These are phyloP conservation scores for Aplochiton taeniatus DNA, from an alignment of 2,797 vertebrate species.

Conservation along the genomic window DNA sequence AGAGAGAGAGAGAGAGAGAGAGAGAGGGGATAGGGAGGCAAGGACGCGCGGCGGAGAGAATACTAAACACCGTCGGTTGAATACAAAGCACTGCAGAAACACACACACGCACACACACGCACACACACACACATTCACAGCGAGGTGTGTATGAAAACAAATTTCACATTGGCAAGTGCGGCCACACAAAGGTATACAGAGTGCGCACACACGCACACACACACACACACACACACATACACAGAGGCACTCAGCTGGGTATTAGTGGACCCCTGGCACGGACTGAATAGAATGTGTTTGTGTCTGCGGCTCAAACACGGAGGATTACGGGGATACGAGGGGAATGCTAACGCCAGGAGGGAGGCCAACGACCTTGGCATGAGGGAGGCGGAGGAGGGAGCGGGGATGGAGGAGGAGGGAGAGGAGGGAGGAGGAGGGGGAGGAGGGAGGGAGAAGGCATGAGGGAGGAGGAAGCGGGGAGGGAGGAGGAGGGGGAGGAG, in stretches of 20 bases:
- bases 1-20: not conserved
- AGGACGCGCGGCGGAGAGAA: slow-evolving; percentile 70
- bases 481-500: slow-evolving; percentile 20
- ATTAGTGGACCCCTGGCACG: slow-evolving; percentile 65
- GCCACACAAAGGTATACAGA: not conserved
- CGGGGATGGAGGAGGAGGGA: not conserved
- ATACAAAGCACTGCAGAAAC: slow-evolving; percentile 60
- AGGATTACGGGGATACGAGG: slow-evolving; percentile 73
- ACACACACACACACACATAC: slow-evolving; percentile 46
- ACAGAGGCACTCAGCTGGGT: slow-evolving; percentile 36
- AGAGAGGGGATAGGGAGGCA: slow-evolving; percentile 60
- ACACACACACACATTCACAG: slow-evolving; percentile 1
- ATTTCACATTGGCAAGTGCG: slow-evolving; percentile 31
- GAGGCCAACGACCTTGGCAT: slow-evolving; percentile 70
- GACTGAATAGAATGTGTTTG: slow-evolving; percentile 73
- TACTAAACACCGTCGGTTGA: slow-evolving; percentile 76
- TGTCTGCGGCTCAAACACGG: slow-evolving; percentile 70
- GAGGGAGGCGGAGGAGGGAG: slow-evolving; percentile 26
- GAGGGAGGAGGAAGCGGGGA: slow-evolving; percentile 14
- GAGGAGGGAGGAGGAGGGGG: not conserved
- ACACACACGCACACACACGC: slow-evolving; percentile 30
- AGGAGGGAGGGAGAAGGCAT: not conserved
- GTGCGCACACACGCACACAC: slow-evolving; percentile 24
- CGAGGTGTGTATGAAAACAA: slow-evolving; percentile 52
- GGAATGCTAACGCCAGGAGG: slow-evolving; percentile 71